phyloP scores from a whole-genome alignment of 2,113 vertebrate species.

The Lates calcarifer region DNA sequence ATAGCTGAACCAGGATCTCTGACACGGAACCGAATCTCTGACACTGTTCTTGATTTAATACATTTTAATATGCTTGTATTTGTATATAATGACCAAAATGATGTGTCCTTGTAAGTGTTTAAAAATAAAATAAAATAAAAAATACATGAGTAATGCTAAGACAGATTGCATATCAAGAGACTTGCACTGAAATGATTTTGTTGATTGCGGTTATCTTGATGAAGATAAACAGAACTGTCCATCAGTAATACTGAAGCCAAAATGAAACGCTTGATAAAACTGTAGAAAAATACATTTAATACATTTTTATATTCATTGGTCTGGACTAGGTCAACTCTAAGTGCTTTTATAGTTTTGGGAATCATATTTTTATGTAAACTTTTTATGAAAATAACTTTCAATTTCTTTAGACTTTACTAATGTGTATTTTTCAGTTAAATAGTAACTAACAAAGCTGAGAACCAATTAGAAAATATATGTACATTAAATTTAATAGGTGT shows the following conservation, averaged over 20 bases:
- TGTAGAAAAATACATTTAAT: background rate
- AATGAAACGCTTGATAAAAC: background rate
- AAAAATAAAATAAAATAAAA: background rate
- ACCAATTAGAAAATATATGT: background rate
- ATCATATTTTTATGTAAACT: background rate
- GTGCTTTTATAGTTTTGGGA: background rate
- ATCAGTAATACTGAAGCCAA: background rate
- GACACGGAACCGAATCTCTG: background rate
- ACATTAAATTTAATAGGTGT: background rate
- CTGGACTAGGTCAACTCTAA: background rate
- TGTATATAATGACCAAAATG: background rate
- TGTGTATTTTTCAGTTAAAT: background rate
- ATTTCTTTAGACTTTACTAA: too few species aligned
- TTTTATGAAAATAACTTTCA: background rate
- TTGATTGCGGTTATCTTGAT: background rate
- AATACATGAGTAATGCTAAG: slow-evolving; percentile 4
- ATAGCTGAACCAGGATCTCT: background rate
- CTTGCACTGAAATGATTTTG: too few species aligned
- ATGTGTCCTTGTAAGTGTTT: background rate
- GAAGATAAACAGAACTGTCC: background rate
- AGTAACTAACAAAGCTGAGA: background rate
- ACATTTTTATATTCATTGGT: background rate
- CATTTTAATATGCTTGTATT: background rate
- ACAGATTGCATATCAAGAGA: background rate
- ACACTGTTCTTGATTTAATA: background rate